Evolutionary conservation across 2,797 vertebrate genomes (phyloP).

Genomic region (Bradypodion ventrale): DNA sequence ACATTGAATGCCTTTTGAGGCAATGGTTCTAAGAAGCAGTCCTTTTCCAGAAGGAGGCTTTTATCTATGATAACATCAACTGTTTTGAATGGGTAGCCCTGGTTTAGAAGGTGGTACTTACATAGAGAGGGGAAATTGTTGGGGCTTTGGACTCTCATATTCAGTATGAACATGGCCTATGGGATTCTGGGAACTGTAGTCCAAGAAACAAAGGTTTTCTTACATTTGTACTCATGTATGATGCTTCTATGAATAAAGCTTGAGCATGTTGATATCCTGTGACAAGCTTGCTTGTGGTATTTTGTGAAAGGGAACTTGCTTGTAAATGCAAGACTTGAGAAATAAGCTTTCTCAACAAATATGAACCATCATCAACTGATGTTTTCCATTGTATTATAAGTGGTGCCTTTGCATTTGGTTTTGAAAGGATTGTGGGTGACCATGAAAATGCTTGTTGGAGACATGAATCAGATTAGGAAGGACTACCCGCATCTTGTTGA

Average conservation of each 20-base stretch:
- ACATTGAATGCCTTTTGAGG: background rate
- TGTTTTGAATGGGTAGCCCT: background rate
- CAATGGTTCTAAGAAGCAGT: background rate
- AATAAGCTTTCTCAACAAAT: background rate
- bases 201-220: too few relatives aligned
- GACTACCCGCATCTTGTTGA: slow-evolving; percentile 96
- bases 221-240: too few relatives aligned
- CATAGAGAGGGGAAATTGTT: background rate
- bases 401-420: slow-evolving; percentile 2
- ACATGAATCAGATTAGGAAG: slow-evolving; percentile 91
- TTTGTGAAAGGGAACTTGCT: background rate
- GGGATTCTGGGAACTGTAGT: too few relatives aligned
- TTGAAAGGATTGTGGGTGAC: slow-evolving; percentile 93
- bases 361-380: background rate
- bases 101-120: background rate
- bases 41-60: background rate
- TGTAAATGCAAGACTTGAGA: background rate
- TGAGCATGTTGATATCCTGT: background rate
- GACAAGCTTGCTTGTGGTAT: background rate
- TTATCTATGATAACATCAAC: background rate
- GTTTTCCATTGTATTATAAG: background rate
- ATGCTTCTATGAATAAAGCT: background rate
- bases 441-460: slow-evolving; percentile 93
- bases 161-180: too few relatives aligned
- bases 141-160: too few relatives aligned